Conservation (phyloP, 2,797 vertebrate species). For the Monodelphis domestica region DNA sequence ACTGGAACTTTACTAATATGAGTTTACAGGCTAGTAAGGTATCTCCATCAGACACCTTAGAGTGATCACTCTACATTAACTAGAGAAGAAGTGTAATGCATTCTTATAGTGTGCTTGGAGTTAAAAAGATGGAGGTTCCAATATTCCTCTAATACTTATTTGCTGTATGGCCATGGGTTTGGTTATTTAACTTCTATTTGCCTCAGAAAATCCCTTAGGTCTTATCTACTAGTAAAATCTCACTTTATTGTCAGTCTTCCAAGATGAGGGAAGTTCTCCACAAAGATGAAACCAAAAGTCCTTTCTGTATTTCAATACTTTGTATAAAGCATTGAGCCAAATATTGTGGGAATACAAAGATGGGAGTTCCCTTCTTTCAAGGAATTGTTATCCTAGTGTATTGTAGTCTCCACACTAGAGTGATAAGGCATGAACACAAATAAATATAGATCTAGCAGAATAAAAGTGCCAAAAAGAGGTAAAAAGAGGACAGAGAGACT, state of each 20-base stretch:
- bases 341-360: not conserved
- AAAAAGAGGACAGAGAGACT: not conserved
- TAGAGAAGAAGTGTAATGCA: no score
- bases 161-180: no score
- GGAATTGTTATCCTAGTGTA: not conserved
- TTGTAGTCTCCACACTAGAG: not conserved
- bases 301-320: not conserved
- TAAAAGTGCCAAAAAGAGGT: not conserved
- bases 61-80: not conserved
- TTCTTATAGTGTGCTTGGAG: no score
- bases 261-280: not conserved
- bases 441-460: not conserved
- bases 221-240: not conserved
- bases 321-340: not conserved
- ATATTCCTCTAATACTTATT: not conserved
- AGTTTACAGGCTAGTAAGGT: not conserved
- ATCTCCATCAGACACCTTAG: not conserved
- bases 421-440: not conserved
- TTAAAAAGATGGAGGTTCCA: not conserved
- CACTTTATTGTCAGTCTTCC: not conserved
- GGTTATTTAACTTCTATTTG: no score
- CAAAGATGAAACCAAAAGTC: not conserved
- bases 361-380: not conserved
- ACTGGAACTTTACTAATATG: not conserved
- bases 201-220: not conserved